Evolutionary conservation across 1,140 invertebrate species (phyloP), one percentile per base, ranked within the genome.

Genomic region (Cyrtorhinus lividipennis): DNA sequence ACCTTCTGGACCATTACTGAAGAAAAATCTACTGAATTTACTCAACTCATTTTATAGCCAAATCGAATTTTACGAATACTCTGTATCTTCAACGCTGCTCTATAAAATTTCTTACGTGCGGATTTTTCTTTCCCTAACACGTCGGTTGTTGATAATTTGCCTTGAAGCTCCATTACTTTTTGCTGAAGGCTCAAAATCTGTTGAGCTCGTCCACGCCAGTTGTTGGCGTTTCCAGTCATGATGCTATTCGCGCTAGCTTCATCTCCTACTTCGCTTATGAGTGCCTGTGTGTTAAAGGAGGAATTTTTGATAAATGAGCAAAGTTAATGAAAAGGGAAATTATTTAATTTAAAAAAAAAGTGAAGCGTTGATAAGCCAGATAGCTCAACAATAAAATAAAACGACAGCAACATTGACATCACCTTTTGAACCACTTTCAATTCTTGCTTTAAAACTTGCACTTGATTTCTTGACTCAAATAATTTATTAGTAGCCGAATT

Each of bases 191-290:
- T 73, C 15, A 79, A 69, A 62, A 87, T 85, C 69, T 85, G 83
- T 66, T 87, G 82, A 1, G 84, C 83, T 66, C 85, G 76, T 8
- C 85, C 85, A 65, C 83, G 81, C 84, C 84, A 87, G 3, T 8
- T 53, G 53, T 27, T 62, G 73, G 73, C 24, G 15, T 75, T 63
- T 1, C 62, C 61, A 22, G 53, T 59, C 5, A 66, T 22, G 12
- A 62, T 27, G 20, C 38, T 64, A n/a, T 69, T 69, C 12, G 78
- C 67, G 24, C 73, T 76, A 0, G 73, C 66, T 62, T 78, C 77
- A 63, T 85, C 82, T 1, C 85, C 85, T 22, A 84, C 66, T 69
- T 76, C 74, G 59, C 69, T 73, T 26, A 66, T 69, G 3, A 76
- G 62, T 57, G 74, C 70, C 74, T 76, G 69, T 20, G 5, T 5